phyloP scores from a whole-genome alignment of 1,140 invertebrate species.

The Bombus vancouverensis region DNA sequence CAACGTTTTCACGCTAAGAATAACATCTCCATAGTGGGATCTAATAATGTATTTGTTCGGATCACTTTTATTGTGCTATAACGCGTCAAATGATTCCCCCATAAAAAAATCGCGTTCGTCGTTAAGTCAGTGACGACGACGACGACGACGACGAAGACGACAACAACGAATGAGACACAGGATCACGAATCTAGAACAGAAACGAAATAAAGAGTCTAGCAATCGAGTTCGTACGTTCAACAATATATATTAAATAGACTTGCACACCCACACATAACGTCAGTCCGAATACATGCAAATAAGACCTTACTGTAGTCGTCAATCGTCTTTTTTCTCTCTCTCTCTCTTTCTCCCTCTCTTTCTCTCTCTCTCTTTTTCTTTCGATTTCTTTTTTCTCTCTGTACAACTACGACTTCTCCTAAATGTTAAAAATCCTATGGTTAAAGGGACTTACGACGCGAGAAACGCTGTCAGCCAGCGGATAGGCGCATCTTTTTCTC shows the following conservation, averaged over 20 bases:
- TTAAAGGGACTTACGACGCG: conserved; percentile 41
- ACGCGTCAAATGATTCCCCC: conserved; percentile 7
- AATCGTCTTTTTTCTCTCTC: conserved; percentile 1
- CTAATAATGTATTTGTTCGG: conserved; percentile 16
- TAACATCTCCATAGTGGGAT: conserved; percentile 19
- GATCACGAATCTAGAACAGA: conserved; percentile 21
- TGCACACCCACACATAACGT: conserved; percentile 53
- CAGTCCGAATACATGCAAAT: conserved; percentile 52
- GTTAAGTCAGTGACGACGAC: background rate
- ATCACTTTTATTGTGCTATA: background rate
- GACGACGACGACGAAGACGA: background rate
- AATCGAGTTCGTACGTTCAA: conserved; percentile 8
- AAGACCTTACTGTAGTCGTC: conserved; percentile 53
- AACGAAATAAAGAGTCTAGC: conserved; percentile 35
- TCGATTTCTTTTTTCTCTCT: background rate
- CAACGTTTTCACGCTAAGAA: conserved; percentile 48
- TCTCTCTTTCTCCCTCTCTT: background rate
- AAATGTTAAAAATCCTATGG: background rate
- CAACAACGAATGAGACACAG: background rate
- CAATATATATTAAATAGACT: conserved; percentile 21
- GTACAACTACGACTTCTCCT: background rate
- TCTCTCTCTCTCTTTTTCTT: background rate
- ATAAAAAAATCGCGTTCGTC: background rate
- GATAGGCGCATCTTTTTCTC: conserved; percentile 58
- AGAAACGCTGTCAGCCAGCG: conserved; percentile 56